Evolutionary conservation across 2,888 invertebrate species (phyloP).

Genomic region (Acanthosoma haemorrhoidale): DNA sequence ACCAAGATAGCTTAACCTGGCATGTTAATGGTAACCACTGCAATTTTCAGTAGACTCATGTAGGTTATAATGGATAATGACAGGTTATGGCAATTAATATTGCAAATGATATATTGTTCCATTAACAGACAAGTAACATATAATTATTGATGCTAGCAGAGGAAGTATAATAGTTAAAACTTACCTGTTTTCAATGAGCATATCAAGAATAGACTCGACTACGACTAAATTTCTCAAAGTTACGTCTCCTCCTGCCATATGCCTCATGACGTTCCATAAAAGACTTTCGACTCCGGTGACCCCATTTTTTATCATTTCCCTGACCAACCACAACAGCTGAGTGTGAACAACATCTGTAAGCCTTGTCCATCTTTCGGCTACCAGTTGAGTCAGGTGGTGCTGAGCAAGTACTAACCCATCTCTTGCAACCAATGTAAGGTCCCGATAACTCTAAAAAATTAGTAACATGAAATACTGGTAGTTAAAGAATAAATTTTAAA

Average conservation of each 20-base stretch:
- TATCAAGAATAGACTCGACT: conserved; percentile 84
- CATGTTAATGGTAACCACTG: too few species aligned
- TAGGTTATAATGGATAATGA: too few species aligned
- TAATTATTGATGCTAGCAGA: too few species aligned
- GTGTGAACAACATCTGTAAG: conserved; percentile 74
- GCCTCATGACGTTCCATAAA: conserved; percentile 85
- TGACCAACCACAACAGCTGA: conserved; percentile 83
- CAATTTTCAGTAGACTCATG: too few species aligned
- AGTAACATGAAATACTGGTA: background rate
- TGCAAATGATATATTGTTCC: too few species aligned
- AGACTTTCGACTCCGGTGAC: conserved; percentile 82
- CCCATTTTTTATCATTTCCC: conserved; percentile 86
- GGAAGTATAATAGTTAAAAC: conserved; percentile 13
- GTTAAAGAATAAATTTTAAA: background rate
- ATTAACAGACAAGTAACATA: too few species aligned
- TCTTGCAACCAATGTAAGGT: conserved; percentile 80
- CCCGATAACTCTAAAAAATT: conserved; percentile 68
- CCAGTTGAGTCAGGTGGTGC: conserved; percentile 73
- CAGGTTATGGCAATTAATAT: too few species aligned
- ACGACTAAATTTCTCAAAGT: conserved; percentile 79
- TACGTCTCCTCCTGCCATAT: conserved; percentile 91
- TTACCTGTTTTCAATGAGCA: conserved; percentile 72
- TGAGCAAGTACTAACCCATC: conserved; percentile 82
- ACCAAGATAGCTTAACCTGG: too few species aligned
- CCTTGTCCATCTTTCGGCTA: conserved; percentile 82